Evolutionary conservation across 2,113 vertebrate genomes (phyloP), one percentile per base, ranked within the genome.

Genomic region (Corynorhinus townsendii): DNA sequence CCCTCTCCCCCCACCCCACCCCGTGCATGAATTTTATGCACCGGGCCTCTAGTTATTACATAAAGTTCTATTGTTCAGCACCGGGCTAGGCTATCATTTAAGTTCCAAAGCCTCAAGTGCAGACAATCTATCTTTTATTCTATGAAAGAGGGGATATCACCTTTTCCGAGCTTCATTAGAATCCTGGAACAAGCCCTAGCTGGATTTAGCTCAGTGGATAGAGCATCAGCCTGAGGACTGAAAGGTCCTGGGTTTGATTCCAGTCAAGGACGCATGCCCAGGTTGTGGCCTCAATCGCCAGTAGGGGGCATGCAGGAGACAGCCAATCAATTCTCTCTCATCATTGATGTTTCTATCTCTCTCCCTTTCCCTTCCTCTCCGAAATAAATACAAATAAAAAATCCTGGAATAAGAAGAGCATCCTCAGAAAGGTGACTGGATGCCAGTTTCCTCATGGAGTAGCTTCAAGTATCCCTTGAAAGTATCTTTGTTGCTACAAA

Each of bases 351-450:
- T 62, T 62, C 10, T 62, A 1, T 28, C 56, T 62, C 59, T 28
- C 24, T 59, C 22, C 56, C 56, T 59, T 9, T 62, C 59, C 59
- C 59, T 62, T 62, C 59, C 26, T 28, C 59, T 62, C 59, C 28
- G 59, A 62, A 26, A 62, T 62, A 62, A 62, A 62, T 62, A 28
- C 59, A 62, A 62, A 62, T 62, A 62, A 28, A 62, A 62, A 71
- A 86, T 59, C 35, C 28, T 77, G 15, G 43, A 92, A 92, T 5
- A 89, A 68, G 35, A 94, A 8, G 3, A 69, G 35, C 19, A 85
- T 91, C 84, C 43, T 95, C 47, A 94, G 77, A 85, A 95, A 76
- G 40, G 54, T 75, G 56, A 33, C 26, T 71, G 68, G 66, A 52
- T 38, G 19, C 66, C 54, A 40, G 86, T 54, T 86, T 68, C 33